Base-by-base conservation (phyloP, 2,797 vertebrate genomes). In the Sphenopsis melanotis region DNA sequence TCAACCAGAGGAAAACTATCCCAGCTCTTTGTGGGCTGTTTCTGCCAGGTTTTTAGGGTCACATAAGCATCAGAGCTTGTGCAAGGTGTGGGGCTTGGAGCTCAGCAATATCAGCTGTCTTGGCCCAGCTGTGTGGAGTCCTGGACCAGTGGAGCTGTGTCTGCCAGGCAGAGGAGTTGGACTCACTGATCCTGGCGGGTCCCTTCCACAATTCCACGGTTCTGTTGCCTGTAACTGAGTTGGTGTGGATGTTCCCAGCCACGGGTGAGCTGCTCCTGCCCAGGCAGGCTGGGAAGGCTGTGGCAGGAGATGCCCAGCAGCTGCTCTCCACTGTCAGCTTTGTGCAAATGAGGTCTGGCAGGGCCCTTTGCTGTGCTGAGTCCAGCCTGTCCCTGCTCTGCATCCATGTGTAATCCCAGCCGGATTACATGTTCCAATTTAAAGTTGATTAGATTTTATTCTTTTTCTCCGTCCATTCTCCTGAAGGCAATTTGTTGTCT, bases 281-380 rank as follows among this genome's bases (percentile, higher is more conserved):
- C 3, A 0, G 37, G 11, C 0, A 1, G 14, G 16, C 39, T 55
- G 64, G 75, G 55, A 68, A 34, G 37, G 15, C 41, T 12, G 3
- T 27, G 81, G 47, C 64, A 74, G 23, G 72, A 81, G 69, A 26
- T 36, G 41, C 14, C 34, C 29, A 39, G 63, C 57, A 61, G 36
- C 57, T 53, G 59, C 70, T 80, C 65, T 42, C 15, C 29, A 7
- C 36, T 37, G 39, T 18, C 30, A 71, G 74, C 50, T 89, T 60
- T 49, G 44, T 64, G 76, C 56, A 84, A 1, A 27, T 52, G 36
- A 52, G 41, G 26, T 46, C 76, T 86, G 76, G 59, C 86, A 70
- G 79, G 64, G 61, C 24, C 74, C 53, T 79, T 37, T 42, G 53
- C 65, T 83, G 53, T 13, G 1, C 49, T 0, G 1, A 50, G 61